Evolutionary conservation across 2,797 vertebrate genomes (phyloP).

Genomic region (Antennarius maculatus): DNA sequence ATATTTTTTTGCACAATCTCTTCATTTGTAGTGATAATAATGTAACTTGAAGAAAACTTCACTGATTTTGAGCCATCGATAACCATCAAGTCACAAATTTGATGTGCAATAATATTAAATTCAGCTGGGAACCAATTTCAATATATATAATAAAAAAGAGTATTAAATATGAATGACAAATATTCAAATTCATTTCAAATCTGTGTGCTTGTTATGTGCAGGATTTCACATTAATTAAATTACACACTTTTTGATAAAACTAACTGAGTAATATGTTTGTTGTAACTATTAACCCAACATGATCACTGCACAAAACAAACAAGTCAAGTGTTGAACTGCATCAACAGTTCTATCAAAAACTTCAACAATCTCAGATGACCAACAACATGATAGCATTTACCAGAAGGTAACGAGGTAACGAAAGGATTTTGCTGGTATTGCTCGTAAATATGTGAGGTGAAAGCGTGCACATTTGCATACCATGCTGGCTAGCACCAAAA

Average conservation of each 20-base stretch:
- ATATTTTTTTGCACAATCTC: background rate
- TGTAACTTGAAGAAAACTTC: background rate
- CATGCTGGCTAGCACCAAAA: constrained; percentile 69
- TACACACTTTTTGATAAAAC: background rate
- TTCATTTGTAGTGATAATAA: background rate
- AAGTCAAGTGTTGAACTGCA: background rate
- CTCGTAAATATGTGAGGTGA: constrained; percentile 2
- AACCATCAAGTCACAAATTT: too few species aligned
- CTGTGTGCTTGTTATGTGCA: background rate
- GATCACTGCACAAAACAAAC: constrained; percentile 5
- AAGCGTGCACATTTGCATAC: constrained; percentile 65
- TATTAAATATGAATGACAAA: background rate
- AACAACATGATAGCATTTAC: constrained; percentile 17
- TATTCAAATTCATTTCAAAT: background rate
- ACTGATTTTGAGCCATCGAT: background rate
- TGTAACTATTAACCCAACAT: background rate
- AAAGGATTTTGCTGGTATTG: constrained; percentile 3
- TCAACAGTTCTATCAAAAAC: background rate
- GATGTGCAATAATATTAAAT: background rate
- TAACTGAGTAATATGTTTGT: background rate
- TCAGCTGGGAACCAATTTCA: background rate
- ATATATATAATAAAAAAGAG: background rate
- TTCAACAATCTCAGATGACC: background rate
- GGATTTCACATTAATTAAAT: background rate
- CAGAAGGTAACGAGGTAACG: constrained; percentile 24